Conservation (phyloP, 2,888 invertebrate genomes). For the Microctonus hyperodae region DNA sequence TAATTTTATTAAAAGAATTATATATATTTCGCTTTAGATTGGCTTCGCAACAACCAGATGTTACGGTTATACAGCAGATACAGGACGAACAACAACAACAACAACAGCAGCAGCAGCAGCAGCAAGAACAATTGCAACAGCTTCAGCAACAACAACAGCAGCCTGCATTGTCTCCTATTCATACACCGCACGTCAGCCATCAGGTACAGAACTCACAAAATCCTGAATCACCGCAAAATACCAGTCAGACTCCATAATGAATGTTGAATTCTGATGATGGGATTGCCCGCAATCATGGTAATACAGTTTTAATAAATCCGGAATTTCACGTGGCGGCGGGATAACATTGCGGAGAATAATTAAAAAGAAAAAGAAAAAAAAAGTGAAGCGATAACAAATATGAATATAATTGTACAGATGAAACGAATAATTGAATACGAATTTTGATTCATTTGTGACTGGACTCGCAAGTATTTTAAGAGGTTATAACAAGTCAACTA, state of each 20-base stretch:
- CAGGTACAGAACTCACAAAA: constrained; percentile 50
- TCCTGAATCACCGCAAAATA: constrained; percentile 54
- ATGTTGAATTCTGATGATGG: constrained; percentile 42
- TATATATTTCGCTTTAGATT: no score
- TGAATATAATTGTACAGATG: constrained; percentile 44
- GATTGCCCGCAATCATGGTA: constrained; percentile 36
- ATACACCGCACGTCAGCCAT: constrained; percentile 39
- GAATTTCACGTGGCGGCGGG: constrained; percentile 43
- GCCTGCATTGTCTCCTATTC: constrained; percentile 37
- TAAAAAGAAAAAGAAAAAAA: constrained; percentile 6
- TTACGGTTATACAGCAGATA: constrained; percentile 38
- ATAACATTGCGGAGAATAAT: constrained; percentile 40
- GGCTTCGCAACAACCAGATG: constrained; percentile 34
- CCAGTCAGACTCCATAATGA: constrained; percentile 61
- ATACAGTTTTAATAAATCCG: constrained; percentile 50
- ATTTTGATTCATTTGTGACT: constrained; percentile 43
- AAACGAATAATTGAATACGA: constrained; percentile 21
- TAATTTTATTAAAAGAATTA: no score
- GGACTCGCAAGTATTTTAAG: constrained; percentile 33
- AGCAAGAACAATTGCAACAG: constrained; percentile 36
- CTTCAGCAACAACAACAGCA: constrained; percentile 39
- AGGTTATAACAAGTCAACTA: constrained; percentile 14
- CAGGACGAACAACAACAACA: constrained; percentile 33
- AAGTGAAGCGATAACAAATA: not conserved
- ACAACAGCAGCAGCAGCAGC: constrained; percentile 36